phyloP scores from a whole-genome alignment of 2,888 invertebrate genomes.

The Branchipolynoe longqiensis region DNA sequence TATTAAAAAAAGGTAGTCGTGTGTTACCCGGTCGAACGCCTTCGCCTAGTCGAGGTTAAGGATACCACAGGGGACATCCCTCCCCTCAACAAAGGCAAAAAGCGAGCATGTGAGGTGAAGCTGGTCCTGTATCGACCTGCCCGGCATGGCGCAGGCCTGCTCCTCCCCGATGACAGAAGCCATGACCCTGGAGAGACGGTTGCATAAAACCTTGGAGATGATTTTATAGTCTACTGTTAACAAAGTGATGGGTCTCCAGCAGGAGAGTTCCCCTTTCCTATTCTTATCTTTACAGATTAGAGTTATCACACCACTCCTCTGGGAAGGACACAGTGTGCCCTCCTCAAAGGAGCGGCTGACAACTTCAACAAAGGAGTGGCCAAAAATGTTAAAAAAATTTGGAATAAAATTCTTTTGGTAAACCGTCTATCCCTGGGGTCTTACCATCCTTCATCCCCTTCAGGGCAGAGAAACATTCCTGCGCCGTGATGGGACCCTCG shows the following conservation, averaged over 20 bases:
- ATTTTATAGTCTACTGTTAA: slow-evolving; percentile 29
- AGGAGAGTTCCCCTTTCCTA: neutral
- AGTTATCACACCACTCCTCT: neutral
- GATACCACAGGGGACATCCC: neutral
- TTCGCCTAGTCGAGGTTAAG: neutral
- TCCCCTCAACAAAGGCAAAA: neutral
- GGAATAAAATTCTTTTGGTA: slow-evolving; percentile 25
- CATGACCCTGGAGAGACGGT: neutral
- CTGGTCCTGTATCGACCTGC: slow-evolving; percentile 3
- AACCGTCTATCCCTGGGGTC: slow-evolving; percentile 9
- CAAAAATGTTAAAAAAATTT: neutral
- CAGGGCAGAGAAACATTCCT: neutral
- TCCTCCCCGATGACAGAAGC: neutral
- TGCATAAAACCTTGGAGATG: neutral
- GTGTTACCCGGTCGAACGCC: slow-evolving; percentile 30
- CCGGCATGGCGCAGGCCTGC: slow-evolving; percentile 13
- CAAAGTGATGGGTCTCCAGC: slow-evolving; percentile 33
- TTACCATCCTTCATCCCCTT: slow-evolving; percentile 13
- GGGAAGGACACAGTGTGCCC: neutral
- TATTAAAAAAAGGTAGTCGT: neutral
- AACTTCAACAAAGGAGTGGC: neutral
- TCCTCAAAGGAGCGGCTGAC: neutral
- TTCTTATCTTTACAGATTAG: neutral
- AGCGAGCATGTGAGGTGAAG: neutral
- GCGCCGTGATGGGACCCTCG: neutral